phyloP scores from a whole-genome alignment of 2,113 vertebrate genomes.

The Cynoglossus semilaevis region DNA sequence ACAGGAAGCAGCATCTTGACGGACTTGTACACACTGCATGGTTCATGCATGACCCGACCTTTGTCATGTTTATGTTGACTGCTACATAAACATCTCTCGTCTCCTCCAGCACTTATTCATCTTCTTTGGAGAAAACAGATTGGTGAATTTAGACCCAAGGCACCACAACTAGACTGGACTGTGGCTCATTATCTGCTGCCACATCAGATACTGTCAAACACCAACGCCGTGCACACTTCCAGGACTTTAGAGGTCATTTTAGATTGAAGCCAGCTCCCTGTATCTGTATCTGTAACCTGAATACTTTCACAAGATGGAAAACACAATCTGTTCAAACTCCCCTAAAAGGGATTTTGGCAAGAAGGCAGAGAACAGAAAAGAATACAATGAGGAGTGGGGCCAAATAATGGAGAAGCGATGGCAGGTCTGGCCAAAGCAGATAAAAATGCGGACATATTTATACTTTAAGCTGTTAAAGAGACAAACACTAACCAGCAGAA shows the following conservation, averaged over 20 bases:
- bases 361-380: slow-evolving; percentile 5
- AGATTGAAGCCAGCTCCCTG: slow-evolving; percentile 49
- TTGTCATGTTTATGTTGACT: slow-evolving; percentile 34
- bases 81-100: slow-evolving; percentile 10
- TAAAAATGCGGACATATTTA: slow-evolving; percentile 16
- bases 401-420: slow-evolving; percentile 21
- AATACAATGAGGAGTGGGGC: slow-evolving; percentile 51
- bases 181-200: slow-evolving; percentile 34
- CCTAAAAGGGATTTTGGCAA: slow-evolving; percentile 67
- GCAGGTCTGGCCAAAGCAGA: slow-evolving; percentile 17
- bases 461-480: slow-evolving; percentile 11
- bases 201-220: slow-evolving; percentile 47
- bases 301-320: slow-evolving; percentile 73
- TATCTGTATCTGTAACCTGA: slow-evolving; percentile 65
- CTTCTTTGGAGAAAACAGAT: slow-evolving; percentile 2
- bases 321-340: slow-evolving; percentile 66
- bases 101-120: not conserved
- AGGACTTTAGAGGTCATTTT: slow-evolving; percentile 58
- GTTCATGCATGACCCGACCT: slow-evolving; percentile 18
- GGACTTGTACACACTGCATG: not conserved
- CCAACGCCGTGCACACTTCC: slow-evolving; percentile 45
- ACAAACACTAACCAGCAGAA: not conserved
- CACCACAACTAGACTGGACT: too few relatives aligned
- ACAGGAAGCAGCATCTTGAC: slow-evolving; percentile 44
- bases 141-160: not conserved